phyloP scores from a whole-genome alignment of 2,113 vertebrate species.

The Pao palembangensis region DNA sequence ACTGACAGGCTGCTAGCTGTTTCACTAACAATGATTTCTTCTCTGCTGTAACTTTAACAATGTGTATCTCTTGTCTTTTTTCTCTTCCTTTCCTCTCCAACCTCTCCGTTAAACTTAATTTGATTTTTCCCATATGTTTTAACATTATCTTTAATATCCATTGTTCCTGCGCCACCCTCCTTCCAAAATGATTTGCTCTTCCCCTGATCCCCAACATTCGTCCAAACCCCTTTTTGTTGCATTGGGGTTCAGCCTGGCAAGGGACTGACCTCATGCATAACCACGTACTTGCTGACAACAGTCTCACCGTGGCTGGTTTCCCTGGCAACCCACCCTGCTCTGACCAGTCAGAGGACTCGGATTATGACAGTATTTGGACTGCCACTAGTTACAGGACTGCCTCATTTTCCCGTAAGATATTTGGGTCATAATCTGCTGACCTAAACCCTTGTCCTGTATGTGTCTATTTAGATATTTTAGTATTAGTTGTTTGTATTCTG shows the following conservation, averaged over 20 bases:
- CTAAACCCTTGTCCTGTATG: too few relatives aligned
- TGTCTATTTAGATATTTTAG: too few relatives aligned
- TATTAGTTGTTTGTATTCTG: not conserved
- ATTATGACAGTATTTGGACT: slow-evolving; percentile 99
- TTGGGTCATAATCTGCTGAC: slow-evolving; percentile 7
- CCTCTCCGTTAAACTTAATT: not conserved
- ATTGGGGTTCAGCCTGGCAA: slow-evolving; percentile 87
- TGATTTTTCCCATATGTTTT: not conserved
- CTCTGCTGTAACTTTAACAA: slow-evolving; percentile 78
- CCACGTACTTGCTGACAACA: slow-evolving; percentile 94
- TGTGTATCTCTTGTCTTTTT: slow-evolving; percentile 78
- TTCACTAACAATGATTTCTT: slow-evolving; percentile 30
- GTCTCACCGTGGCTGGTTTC: slow-evolving; percentile 80
- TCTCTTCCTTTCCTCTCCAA: slow-evolving; percentile 15
- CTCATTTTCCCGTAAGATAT: slow-evolving; percentile 93
- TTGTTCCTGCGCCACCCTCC: too few relatives aligned
- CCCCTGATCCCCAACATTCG: not conserved
- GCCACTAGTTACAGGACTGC: slow-evolving; percentile 95
- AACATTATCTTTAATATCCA: not conserved
- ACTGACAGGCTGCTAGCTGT: not conserved
- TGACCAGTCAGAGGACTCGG: slow-evolving; percentile 97
- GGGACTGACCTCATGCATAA: slow-evolving; percentile 99
- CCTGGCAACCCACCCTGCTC: slow-evolving; percentile 88
- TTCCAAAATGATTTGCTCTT: too few relatives aligned
- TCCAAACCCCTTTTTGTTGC: slow-evolving; percentile 6